Conservation (phyloP, 1,140 invertebrate genomes). For the Idris sp. region DNA sequence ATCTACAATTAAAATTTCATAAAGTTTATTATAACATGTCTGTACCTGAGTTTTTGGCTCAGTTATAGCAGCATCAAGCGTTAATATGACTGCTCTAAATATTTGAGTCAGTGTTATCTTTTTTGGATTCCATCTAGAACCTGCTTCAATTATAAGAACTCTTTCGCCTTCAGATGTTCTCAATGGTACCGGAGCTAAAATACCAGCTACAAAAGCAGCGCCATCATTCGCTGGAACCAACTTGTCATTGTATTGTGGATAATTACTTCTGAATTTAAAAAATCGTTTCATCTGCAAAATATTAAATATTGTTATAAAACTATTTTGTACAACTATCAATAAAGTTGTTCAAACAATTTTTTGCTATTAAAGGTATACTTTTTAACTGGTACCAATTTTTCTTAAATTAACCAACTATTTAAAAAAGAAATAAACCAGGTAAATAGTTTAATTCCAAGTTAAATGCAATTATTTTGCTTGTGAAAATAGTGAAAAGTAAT, state of each 20-base stretch:
- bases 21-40: too few species aligned
- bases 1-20: too few species aligned
- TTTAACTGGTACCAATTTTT: too few species aligned
- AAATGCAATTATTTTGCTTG: too few species aligned
- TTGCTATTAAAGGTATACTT: too few species aligned
- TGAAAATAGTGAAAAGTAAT: too few species aligned
- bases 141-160: conserved; percentile 79
- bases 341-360: too few species aligned
- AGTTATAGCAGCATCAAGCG: conserved; percentile 80
- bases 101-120: conserved; percentile 79
- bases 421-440: too few species aligned
- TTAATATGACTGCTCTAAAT: conserved; percentile 80
- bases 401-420: too few species aligned
- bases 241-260: conserved; percentile 78
- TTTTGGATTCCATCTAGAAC: conserved; percentile 84
- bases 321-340: too few species aligned
- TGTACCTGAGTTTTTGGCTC: conserved; percentile 81
- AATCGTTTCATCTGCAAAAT: conserved; percentile 79
- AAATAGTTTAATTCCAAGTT: too few species aligned
- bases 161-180: conserved; percentile 79
- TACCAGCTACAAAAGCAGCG: conserved; percentile 77
- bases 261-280: conserved; percentile 79
- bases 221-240: conserved; percentile 77
- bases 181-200: conserved; percentile 80
- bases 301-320: too few species aligned